A percentile compares a stretch with the other conserved stretches of the same genome.
Evolutionary conservation across 2,113 vertebrate genomes (phyloP).

Genomic region (Pitta sordida): DNA sequence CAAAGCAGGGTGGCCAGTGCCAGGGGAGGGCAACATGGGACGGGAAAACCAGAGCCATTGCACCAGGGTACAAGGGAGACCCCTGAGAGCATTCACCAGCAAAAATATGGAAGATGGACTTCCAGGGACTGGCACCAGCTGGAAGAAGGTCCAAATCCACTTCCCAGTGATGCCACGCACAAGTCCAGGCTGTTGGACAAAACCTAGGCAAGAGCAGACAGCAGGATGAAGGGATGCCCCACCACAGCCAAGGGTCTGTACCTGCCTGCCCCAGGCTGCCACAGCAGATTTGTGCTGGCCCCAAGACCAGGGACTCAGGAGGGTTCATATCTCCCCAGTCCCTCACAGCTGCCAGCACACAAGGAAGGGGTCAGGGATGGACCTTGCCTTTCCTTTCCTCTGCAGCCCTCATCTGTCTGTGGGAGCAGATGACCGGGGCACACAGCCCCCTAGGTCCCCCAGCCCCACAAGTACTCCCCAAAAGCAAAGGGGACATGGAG

Average conservation of each 20-base stretch:
- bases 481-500: not conserved
- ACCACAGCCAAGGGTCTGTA: not conserved
- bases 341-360: not conserved
- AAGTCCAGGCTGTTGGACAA: not conserved
- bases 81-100: not conserved
- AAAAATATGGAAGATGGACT: fast-evolving
- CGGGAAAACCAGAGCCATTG: not conserved
- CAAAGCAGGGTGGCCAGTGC: not conserved
- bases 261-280: not conserved
- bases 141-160: not conserved
- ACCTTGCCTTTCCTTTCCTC: not conserved
- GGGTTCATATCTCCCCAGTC: not conserved
- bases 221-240: not conserved
- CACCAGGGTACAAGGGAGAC: not conserved
- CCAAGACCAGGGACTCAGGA: not conserved
- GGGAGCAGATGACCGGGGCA: not conserved
- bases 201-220: not conserved
- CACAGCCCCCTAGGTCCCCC: not conserved
- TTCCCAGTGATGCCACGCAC: fast-evolving
- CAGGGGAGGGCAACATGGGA: fast-evolving
- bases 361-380: not conserved
- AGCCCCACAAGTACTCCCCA: not conserved
- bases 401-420: not conserved
- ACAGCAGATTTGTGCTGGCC: not conserved
- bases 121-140: not conserved